Conservation (phyloP, 1,140 invertebrate genomes). For the Zaprionus africanus region DNA sequence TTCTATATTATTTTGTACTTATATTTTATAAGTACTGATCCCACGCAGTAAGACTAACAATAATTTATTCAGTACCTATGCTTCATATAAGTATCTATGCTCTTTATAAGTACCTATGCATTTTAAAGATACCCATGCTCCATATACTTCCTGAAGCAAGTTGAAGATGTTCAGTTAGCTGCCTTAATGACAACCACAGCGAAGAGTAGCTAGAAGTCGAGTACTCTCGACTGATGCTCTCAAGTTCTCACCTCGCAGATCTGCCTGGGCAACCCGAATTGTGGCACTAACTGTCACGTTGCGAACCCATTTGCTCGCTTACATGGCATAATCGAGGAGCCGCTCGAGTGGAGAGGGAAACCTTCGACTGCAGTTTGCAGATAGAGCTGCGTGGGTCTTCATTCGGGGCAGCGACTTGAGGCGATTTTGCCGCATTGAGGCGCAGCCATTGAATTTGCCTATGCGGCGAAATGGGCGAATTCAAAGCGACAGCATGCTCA, state of each 20-base stretch:
- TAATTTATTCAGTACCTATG: too few relatives aligned
- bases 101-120: too few relatives aligned
- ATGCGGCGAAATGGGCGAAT: slow-evolving; percentile 20
- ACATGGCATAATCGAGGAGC: not conserved
- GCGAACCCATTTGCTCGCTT: not conserved
- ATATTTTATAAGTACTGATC: too few relatives aligned
- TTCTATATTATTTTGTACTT: too few relatives aligned
- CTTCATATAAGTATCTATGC: too few relatives aligned
- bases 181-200: not conserved
- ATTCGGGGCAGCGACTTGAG: not conserved
- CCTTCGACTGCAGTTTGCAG: not conserved
- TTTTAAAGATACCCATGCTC: too few relatives aligned
- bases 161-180: too few relatives aligned
- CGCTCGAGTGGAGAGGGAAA: not conserved
- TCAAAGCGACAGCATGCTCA: slow-evolving; percentile 47
- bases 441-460: slow-evolving; percentile 6
- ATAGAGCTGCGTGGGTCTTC: too few relatives aligned
- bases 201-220: not conserved
- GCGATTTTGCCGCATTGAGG: not conserved
- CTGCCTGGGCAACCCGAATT: not conserved
- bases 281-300: not conserved
- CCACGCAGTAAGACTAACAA: too few relatives aligned
- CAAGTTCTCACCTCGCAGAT: not conserved
- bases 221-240: not conserved
- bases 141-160: too few relatives aligned